Evolutionary conservation across 2,797 vertebrate genomes (phyloP).

Genomic region (Uromys caudimaculatus): DNA sequence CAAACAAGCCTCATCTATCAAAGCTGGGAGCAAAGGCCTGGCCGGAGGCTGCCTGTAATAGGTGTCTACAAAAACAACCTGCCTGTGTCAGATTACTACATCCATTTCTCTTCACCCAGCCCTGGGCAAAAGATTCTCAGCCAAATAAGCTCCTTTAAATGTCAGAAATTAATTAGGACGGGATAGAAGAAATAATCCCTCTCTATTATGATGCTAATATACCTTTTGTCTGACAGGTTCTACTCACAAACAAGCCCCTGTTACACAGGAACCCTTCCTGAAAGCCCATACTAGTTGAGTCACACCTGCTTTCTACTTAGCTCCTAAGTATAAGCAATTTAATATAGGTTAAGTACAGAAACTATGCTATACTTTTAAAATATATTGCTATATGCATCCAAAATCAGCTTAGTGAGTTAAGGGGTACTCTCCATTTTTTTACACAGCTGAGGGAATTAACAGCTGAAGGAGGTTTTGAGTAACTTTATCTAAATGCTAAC

Average conservation of each 20-base stretch:
- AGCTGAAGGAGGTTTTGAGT: not conserved
- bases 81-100: not conserved
- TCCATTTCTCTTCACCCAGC: slow-evolving; percentile 55
- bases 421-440: slow-evolving; percentile 11
- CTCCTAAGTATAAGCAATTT: not conserved
- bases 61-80: slow-evolving; percentile 23
- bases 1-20: slow-evolving; percentile 63
- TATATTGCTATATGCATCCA: not conserved
- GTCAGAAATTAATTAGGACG: not conserved
- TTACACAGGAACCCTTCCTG: not conserved
- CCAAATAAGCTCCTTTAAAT: not conserved
- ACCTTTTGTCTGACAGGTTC: not conserved
- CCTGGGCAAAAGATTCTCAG: slow-evolving; percentile 49
- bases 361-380: not conserved
- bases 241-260: not conserved
- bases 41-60: slow-evolving; percentile 65
- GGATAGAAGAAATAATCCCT: not conserved
- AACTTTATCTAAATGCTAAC: not conserved
- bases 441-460: not conserved
- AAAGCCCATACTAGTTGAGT: not conserved
- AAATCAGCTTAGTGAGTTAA: not conserved
- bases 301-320: not conserved
- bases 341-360: slow-evolving; percentile 40
- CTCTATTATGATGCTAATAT: not conserved
- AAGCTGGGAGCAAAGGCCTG: not conserved